These are phyloP conservation scores for Knipowitschia caucasica DNA, from an alignment of 2,797 vertebrate genomes.

Conservation along the genomic window DNA sequence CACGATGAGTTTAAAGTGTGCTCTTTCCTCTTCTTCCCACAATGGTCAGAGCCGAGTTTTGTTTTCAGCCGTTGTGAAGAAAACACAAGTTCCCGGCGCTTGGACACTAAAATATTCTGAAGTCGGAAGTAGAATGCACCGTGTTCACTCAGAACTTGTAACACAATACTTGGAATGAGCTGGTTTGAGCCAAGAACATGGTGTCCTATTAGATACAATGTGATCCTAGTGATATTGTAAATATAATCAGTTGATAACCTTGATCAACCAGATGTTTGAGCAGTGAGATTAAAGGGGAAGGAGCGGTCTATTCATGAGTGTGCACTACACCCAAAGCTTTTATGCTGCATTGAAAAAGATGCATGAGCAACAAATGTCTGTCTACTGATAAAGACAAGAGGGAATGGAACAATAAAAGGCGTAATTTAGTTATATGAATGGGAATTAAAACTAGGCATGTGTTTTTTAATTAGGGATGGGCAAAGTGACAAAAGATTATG, in stretches of 20 bases:
- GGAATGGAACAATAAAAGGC: background rate
- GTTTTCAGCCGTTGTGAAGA: too few relatives aligned
- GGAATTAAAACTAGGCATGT: background rate
- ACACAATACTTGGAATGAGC: background rate
- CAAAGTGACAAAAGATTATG: background rate
- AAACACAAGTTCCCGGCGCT: too few relatives aligned
- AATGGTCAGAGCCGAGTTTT: too few relatives aligned
- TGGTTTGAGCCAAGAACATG: background rate
- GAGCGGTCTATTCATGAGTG: constrained; percentile 32
- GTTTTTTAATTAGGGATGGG: background rate
- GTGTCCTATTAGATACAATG: constrained; percentile 8
- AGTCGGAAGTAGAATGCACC: too few relatives aligned
- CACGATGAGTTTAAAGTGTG: too few relatives aligned
- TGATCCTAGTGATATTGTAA: background rate
- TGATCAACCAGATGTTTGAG: constrained; percentile 51
- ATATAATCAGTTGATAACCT: constrained; percentile 22
- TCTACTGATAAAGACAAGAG: constrained; percentile 9
- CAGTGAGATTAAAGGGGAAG: constrained; percentile 25
- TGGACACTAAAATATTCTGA: too few relatives aligned
- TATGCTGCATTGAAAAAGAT: constrained; percentile 34
- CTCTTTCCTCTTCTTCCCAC: too few relatives aligned
- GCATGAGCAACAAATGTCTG: constrained; percentile 30
- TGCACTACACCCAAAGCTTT: constrained; percentile 40
- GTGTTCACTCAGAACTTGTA: background rate
- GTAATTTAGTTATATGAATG: background rate